These are phyloP conservation scores for Drosophila melanosoma DNA, from an alignment of 2,888 invertebrate species.

Conservation along the genomic window DNA sequence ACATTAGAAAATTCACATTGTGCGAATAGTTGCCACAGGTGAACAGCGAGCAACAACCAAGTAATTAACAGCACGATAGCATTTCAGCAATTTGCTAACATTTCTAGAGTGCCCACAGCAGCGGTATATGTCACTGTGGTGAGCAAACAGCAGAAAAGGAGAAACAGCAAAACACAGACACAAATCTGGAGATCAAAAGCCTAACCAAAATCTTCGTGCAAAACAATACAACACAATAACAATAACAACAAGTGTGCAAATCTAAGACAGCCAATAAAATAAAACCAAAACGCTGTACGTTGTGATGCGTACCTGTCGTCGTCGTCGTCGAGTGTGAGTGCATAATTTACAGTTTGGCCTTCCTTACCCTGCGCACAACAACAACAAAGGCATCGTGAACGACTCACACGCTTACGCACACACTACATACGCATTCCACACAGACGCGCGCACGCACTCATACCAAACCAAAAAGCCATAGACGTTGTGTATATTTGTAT, in stretches of 20 bases:
- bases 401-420: conserved; percentile 61
- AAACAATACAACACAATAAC: conserved; percentile 25
- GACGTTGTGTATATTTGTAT: conserved; percentile 2
- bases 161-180: conserved; percentile 41
- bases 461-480: conserved; percentile 17
- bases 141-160: conserved; percentile 12
- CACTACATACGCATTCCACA: conserved; percentile 17
- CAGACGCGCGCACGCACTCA: conserved; percentile 15
- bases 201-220: conserved; percentile 48
- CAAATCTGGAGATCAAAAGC: conserved; percentile 41
- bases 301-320: conserved; percentile 21
- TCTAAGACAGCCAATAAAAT: conserved; percentile 17
- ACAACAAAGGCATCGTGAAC: conserved; percentile 59
- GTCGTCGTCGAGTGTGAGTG: conserved; percentile 43
- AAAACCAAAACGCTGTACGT: conserved; percentile 11
- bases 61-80: background rate
- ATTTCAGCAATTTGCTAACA: conserved; percentile 4
- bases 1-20: background rate
- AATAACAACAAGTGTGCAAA: conserved; percentile 57
- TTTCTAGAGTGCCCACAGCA: conserved; percentile 7
- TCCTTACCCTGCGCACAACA: conserved; percentile 60
- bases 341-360: conserved; percentile 74
- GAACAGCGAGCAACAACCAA: background rate
- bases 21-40: background rate
- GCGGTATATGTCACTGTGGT: conserved; percentile 3